Conservation (phyloP, 2,888 invertebrate genomes). For the Atethmia centrago region DNA sequence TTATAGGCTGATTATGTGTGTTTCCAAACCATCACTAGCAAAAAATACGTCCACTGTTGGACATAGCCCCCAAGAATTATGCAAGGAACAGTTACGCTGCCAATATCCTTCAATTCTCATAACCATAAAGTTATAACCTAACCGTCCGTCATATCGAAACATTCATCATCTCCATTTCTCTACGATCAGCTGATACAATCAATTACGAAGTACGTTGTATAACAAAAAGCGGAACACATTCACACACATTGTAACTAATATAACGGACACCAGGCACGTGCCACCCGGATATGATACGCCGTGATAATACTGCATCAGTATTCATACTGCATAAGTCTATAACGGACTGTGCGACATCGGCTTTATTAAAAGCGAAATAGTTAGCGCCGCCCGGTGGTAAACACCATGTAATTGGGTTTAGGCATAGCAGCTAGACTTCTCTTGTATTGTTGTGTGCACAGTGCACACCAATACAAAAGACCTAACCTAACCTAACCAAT, state of each 20-base stretch:
- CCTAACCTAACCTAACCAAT: no score
- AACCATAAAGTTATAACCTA: background rate
- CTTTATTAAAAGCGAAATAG: constrained; percentile 33
- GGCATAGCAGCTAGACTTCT: no score
- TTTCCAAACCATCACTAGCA: no score
- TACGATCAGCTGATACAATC: constrained; percentile 53
- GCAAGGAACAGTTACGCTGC: background rate
- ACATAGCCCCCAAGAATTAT: background rate
- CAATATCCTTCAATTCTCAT: background rate
- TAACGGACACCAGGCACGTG: constrained; percentile 61
- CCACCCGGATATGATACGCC: constrained; percentile 63
- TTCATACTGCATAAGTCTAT: constrained; percentile 44
- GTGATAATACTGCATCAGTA: constrained; percentile 61
- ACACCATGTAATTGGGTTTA: background rate
- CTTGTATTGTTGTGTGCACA: no score
- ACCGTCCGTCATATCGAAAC: background rate
- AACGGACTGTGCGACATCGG: constrained; percentile 51
- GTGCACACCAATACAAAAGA: no score
- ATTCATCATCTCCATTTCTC: constrained; percentile 14
- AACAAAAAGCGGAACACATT: constrained; percentile 57
- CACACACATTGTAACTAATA: constrained; percentile 27
- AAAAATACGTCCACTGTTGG: background rate
- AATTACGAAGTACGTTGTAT: constrained; percentile 58
- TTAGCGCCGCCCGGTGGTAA: background rate
- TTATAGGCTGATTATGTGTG: no score